Percentiles rank a stretch among this genome's conserved stretches.
These are phyloP conservation scores for Catharus ustulatus DNA, from an alignment of 2,797 vertebrate species.

Conservation along the genomic window DNA sequence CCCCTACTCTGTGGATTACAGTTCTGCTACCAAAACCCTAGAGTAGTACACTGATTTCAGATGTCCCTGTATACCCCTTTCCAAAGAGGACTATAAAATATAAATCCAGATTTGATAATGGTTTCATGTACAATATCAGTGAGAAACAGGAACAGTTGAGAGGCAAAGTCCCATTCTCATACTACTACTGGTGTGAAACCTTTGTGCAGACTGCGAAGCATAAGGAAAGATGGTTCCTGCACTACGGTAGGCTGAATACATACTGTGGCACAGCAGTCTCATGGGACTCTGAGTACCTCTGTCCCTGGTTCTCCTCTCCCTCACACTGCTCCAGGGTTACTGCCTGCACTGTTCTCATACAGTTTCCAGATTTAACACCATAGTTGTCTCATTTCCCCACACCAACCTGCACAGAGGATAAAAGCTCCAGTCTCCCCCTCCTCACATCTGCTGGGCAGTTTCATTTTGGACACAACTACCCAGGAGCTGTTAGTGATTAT, in stretches of 20 bases:
- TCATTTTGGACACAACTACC: conserved; percentile 16
- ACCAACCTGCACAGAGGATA: not conserved
- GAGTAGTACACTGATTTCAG: not conserved
- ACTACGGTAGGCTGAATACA: not conserved
- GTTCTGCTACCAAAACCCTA: not conserved
- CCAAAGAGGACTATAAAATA: not conserved
- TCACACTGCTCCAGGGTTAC: not conserved
- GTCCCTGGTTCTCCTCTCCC: not conserved
- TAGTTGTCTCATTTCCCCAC: not conserved
- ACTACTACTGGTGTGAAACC: not conserved
- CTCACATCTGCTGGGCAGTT: not conserved
- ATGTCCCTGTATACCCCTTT: not conserved
- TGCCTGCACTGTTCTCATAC: not conserved
- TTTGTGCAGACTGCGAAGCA: rapidly evolving
- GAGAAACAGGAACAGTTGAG: not conserved
- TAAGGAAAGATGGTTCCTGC: not conserved
- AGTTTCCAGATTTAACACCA: not conserved
- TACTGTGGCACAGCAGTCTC: rapidly evolving
- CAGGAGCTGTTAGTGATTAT: not conserved
- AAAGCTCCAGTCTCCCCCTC: not conserved
- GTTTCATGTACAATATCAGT: not conserved
- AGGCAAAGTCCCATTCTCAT: not conserved
- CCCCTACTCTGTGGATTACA: not conserved
- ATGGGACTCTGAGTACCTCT: not conserved
- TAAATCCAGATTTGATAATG: not conserved